phyloP scores from a whole-genome alignment of 2,888 invertebrate species.

The Athetis lepigone region DNA sequence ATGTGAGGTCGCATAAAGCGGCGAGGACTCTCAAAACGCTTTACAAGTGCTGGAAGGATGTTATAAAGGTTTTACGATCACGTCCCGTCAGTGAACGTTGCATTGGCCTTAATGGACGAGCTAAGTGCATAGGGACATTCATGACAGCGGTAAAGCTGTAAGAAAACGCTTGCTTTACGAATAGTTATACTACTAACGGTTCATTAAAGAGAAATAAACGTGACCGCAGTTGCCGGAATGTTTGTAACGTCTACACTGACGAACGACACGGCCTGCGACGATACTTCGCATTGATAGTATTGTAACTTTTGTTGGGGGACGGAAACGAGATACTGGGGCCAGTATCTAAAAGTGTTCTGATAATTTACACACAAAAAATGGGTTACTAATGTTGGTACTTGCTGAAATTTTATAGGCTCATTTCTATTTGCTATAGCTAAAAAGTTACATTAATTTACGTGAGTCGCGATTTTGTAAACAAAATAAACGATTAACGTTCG shows the following conservation, averaged over 20 bases:
- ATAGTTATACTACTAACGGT: constrained; percentile 72
- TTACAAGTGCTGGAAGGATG: constrained; percentile 90
- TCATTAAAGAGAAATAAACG: constrained; percentile 73
- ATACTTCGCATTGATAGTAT: constrained; percentile 34
- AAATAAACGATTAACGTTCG: constrained; percentile 70
- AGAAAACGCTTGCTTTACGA: constrained; percentile 76
- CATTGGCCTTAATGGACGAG: constrained; percentile 89
- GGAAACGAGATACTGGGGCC: constrained; percentile 34
- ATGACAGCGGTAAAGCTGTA: constrained; percentile 82
- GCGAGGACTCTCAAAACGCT: constrained; percentile 86
- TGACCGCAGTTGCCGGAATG: constrained; percentile 57
- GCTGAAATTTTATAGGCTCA: constrained; percentile 9
- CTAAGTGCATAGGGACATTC: constrained; percentile 90
- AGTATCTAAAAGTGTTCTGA: constrained; percentile 30
- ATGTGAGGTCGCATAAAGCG: constrained; percentile 85
- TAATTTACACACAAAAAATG: constrained; percentile 29
- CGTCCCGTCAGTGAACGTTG: constrained; percentile 88
- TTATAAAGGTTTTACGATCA: constrained; percentile 90
- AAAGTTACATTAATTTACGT: constrained; percentile 70
- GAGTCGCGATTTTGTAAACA: constrained; percentile 70
- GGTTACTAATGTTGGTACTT: constrained; percentile 19
- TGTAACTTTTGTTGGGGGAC: constrained; percentile 38
- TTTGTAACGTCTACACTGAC: constrained; percentile 58
- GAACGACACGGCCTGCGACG: constrained; percentile 34
- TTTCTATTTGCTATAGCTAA: constrained; percentile 27